These are phyloP conservation scores for Mayetiola destructor DNA, from an alignment of 2,888 invertebrate species.

Conservation along the genomic window DNA sequence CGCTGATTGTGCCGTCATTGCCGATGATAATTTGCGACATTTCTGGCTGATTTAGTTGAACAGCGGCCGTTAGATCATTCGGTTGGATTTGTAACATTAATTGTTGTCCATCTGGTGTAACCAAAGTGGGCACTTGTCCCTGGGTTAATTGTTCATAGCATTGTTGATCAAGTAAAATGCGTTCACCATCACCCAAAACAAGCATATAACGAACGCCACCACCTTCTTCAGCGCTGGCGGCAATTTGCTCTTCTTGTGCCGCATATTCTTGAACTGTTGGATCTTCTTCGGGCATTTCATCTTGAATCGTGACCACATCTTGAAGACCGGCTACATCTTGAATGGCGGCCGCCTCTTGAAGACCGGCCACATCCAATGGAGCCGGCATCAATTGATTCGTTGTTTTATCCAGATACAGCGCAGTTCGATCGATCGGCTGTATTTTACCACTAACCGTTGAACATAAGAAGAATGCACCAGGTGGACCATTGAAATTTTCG, in stretches of 20 bases:
- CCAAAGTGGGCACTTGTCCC: constrained; percentile 22
- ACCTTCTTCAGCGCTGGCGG: background rate
- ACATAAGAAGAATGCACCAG: constrained; percentile 58
- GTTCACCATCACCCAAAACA: constrained; percentile 17
- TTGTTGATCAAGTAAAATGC: constrained; percentile 17
- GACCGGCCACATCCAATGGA: constrained; percentile 10
- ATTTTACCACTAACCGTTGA: constrained; percentile 54
- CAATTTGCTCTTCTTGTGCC: background rate
- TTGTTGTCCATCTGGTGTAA: constrained; percentile 26
- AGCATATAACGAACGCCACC: constrained; percentile 16
- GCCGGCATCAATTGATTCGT: constrained; percentile 27
- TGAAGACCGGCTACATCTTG: constrained; percentile 11
- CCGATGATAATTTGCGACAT: constrained; percentile 21
- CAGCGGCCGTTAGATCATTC: constrained; percentile 24
- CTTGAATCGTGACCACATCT: constrained; percentile 14
- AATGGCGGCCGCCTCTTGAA: constrained; percentile 10
- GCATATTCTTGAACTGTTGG: background rate
- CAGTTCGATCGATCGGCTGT: constrained; percentile 52
- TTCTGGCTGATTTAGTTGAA: constrained; percentile 19
- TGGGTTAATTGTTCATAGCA: constrained; percentile 17
- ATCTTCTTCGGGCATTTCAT: constrained; percentile 11
- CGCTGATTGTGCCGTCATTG: constrained; percentile 17
- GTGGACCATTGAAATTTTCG: constrained; percentile 55
- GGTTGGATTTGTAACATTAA: constrained; percentile 23
- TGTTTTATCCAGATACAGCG: constrained; percentile 27